A percentile compares a stretch with the other conserved stretches of the same genome.
Conservation (phyloP, 2,888 invertebrate species). For the Myathropa florea region DNA sequence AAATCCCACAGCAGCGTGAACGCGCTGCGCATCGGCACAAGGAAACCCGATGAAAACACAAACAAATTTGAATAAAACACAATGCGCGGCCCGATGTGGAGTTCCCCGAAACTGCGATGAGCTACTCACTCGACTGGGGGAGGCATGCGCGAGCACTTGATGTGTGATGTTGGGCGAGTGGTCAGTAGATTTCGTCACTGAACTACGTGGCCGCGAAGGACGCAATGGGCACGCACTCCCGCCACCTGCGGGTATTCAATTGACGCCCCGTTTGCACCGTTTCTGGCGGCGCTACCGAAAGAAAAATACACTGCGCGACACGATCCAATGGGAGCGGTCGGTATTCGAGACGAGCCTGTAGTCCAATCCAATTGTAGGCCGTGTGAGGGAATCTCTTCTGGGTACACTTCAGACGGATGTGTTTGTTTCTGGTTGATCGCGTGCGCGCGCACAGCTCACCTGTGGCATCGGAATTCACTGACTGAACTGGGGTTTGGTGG, state of each 20-base stretch:
- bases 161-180: neutral
- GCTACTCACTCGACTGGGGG: too few species aligned
- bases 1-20: conserved; percentile 23
- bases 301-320: conserved; percentile 10
- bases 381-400: conserved; percentile 17
- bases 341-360: conserved; percentile 3
- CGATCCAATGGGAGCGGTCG: conserved; percentile 45
- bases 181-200: neutral
- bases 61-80: conserved; percentile 55
- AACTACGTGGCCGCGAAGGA: neutral
- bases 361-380: conserved; percentile 39
- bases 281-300: conserved; percentile 43
- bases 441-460: conserved; percentile 68
- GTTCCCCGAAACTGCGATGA: neutral
- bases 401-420: conserved; percentile 17
- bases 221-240: neutral
- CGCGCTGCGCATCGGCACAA: conserved; percentile 41
- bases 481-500: conserved; percentile 45
- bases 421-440: conserved; percentile 28
- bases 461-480: conserved; percentile 68
- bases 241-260: conserved; percentile 40
- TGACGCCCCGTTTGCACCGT: conserved; percentile 32
- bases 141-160: neutral
- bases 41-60: conserved; percentile 7
- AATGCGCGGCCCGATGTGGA: conserved; percentile 4